Base-by-base conservation (phyloP, 2,888 invertebrate genomes). In the Ecliptopera silaceata region DNA sequence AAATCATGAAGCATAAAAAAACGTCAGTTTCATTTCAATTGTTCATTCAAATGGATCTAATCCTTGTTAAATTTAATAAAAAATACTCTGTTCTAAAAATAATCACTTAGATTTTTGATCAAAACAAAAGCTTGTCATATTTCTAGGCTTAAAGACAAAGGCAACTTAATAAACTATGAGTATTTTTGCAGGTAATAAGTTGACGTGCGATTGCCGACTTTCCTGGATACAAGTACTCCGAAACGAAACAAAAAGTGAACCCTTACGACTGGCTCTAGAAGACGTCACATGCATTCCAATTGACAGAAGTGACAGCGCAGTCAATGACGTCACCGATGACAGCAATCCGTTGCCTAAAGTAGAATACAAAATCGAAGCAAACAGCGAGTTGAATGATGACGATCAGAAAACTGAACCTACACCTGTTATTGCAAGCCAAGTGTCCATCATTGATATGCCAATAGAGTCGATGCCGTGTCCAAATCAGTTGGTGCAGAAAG, bases 131-230 rank as follows among this genome's bases (percentile, higher is more conserved):
- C n/a, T n/a, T n/a, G n/a, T n/a, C n/a, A n/a, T n/a, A n/a, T n/a
- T n/a, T n/a, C n/a, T n/a, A n/a, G n/a, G n/a, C n/a, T n/a, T n/a
- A n/a, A n/a, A n/a, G n/a, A n/a, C n/a, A n/a, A n/a, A n/a, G n/a
- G n/a, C n/a, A n/a, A n/a, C n/a, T 47, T 44, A 53, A 15, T 38
- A 38, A 52, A 8, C 42, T 12, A 12, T 17, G n/a, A 26, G 22
- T 18, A 15, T 57, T 13, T 26, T 53, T 51, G 61, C 94, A 97
- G 97, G 95, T 79, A 97, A 97, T 88, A 93, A 93, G 73, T 93
- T 97, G 77, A 92, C 91, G 71, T 97, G 97, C 84, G 96, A 96
- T 86, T 96, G 96, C 75, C 95, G 95, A 43, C 88, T 97, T 47
- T 92, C 94, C 48, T 97, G 97, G 97, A 93, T 96, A 74, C 94